Evolutionary conservation across 2,888 invertebrate species (phyloP), one percentile per base, ranked within the genome.

Genomic region (Drosophila macrospina): DNA sequence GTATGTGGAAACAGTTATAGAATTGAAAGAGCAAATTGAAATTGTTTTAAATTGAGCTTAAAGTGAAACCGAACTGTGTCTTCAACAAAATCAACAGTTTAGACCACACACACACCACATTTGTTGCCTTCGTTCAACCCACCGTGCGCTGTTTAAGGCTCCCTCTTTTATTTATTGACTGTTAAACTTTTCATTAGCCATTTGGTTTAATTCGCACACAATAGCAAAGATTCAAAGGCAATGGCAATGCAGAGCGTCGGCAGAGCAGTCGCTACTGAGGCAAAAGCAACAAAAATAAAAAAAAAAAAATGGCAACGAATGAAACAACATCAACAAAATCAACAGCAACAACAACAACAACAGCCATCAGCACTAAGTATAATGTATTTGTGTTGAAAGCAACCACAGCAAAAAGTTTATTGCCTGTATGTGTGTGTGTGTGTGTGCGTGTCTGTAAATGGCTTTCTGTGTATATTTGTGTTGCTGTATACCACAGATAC

Each of bases 131-230:
- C 2, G 32, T 20, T 2, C 32, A 28, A 34, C 42, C 61, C 72
- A 65, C 55, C 59, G 37, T 50, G 44, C 32, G 62, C 39, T 60
- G n/a, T 44, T 54, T 51, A 37, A 30, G 51, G 59, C 67, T 60
- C 34, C 69, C 69, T 59, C 66, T 78, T 79, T 81, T 88, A 87
- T 89, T 81, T 88, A 83, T 89, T 88, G 79, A 77, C 88, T 86
- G 86, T 86, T 86, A 86, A 86, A 84, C 86, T 84, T 86, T 87
- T 89, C 89, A 89, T 89, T 87, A 87, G 84, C 82, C 86, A 88
- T 88, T 87, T 86, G 79, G 86, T 72, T 85, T 86, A 88, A 88
- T 88, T 81, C 86, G 73, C 86, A 88, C 81, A 85, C 86, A 85
- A 86, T 86, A 71, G 78, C 73, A 68, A 73, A 76, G 82, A 87